Evolutionary conservation across 2,888 invertebrate species (phyloP).

Genomic region (Brachynemurus nebulosus): DNA sequence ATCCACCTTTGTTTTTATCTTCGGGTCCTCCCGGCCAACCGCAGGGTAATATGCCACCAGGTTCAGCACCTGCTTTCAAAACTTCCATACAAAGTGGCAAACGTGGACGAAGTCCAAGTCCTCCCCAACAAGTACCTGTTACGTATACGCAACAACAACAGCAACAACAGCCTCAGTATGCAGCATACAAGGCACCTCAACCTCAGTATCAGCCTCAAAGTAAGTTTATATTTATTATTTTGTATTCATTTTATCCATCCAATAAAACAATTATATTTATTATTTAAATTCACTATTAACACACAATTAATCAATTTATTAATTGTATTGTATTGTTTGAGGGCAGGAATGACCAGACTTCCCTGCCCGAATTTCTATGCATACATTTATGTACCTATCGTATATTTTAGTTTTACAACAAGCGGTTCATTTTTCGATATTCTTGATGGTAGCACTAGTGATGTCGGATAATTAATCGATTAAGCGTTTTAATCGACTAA

Average conservation of each 20-base stretch:
- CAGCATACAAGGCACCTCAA: slow-evolving; percentile 29
- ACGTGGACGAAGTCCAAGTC: slow-evolving; percentile 51
- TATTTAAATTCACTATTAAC: too few species aligned
- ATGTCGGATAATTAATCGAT: too few species aligned
- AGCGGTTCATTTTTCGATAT: too few species aligned
- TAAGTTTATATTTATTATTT: slow-evolving; percentile 39
- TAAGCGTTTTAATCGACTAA: too few species aligned
- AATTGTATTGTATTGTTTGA: too few species aligned
- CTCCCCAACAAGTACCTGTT: slow-evolving; percentile 32
- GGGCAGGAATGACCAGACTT: too few species aligned
- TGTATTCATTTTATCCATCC: too few species aligned
- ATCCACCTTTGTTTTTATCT: slow-evolving; percentile 57
- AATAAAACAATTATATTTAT: too few species aligned
- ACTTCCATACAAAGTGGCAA: slow-evolving; percentile 41
- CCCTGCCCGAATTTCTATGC: too few species aligned
- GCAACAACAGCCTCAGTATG: slow-evolving; percentile 20
- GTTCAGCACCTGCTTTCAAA: slow-evolving; percentile 31
- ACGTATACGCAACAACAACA: slow-evolving; percentile 12
- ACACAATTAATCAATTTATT: background rate
- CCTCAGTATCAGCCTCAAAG: slow-evolving; percentile 45
- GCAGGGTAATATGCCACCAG: slow-evolving; percentile 30
- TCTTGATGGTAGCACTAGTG: too few species aligned
- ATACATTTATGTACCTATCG: too few species aligned
- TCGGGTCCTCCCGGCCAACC: slow-evolving; percentile 23
- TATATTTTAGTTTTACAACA: too few species aligned